Evolutionary conservation across 2,888 invertebrate genomes (phyloP).

Genomic region (Drymonia ruficornis): DNA sequence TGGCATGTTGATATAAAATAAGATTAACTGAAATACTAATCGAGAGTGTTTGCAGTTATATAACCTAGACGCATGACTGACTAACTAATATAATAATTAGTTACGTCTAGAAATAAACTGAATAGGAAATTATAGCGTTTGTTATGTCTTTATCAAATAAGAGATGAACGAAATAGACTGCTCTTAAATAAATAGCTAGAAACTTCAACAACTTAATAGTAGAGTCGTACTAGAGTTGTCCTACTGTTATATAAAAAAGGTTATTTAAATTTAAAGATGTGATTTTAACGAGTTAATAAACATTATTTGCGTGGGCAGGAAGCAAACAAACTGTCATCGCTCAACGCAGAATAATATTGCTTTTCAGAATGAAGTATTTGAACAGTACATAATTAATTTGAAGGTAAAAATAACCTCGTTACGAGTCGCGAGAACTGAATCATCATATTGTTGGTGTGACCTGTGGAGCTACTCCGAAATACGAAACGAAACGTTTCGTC

Average conservation of each 20-base stretch:
- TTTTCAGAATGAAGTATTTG: not conserved
- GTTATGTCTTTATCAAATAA: not conserved
- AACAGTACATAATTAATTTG: not conserved
- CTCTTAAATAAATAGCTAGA: not conserved
- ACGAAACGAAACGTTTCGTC: no score
- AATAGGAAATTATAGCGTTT: not conserved
- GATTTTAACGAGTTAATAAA: not conserved
- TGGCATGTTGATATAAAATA: conserved; percentile 4
- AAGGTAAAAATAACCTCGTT: not conserved
- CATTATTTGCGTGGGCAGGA: conserved; percentile 1
- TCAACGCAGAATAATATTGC: not conserved
- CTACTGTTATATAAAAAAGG: not conserved
- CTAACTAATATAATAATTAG: not conserved
- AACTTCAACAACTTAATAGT: not conserved
- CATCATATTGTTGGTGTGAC: not conserved
- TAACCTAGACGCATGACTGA: not conserved
- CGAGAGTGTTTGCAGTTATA: not conserved
- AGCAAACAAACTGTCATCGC: conserved; percentile 2
- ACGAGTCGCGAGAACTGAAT: not conserved
- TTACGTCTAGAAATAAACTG: not conserved
- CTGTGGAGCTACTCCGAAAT: no score
- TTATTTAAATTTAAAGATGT: not conserved
- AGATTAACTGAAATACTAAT: not conserved
- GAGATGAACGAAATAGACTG: not conserved
- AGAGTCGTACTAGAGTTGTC: no score